These are phyloP conservation scores for Dissostichus mawsoni DNA, from an alignment of 2,113 vertebrate genomes.

Conservation along the genomic window DNA sequence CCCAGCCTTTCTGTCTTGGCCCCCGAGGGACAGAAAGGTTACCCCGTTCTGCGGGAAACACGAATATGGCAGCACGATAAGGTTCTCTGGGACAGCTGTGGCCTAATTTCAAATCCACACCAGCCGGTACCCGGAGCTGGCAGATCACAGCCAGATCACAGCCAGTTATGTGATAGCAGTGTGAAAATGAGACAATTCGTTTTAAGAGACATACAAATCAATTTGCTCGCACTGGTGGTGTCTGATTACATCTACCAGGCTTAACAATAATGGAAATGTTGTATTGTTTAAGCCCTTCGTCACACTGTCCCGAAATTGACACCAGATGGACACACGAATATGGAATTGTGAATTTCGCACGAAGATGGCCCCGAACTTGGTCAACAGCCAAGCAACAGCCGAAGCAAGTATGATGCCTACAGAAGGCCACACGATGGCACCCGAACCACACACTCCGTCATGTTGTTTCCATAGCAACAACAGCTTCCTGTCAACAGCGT, in stretches of 20 bases:
- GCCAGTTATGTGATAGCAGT: constrained; percentile 75
- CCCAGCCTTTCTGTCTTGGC: constrained; percentile 55
- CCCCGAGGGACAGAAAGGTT: constrained; percentile 73
- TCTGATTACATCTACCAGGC: constrained; percentile 16
- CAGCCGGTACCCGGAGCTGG: constrained; percentile 62
- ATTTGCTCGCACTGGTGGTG: constrained; percentile 37
- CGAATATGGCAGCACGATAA: constrained; percentile 62
- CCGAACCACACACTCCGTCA: no score
- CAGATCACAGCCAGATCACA: constrained; percentile 68
- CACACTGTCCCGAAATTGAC: no score
- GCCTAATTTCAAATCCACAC: constrained; percentile 77
- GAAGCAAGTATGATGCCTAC: no score
- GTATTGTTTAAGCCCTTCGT: background rate
- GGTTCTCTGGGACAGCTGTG: constrained; percentile 78
- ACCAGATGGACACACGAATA: no score
- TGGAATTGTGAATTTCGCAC: no score
- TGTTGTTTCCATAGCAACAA: no score
- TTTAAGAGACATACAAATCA: constrained; percentile 70
- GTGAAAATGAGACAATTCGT: constrained; percentile 76
- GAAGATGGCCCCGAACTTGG: no score
- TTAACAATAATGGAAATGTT: background rate
- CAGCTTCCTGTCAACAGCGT: no score
- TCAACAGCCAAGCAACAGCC: no score
- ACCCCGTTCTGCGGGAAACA: constrained; percentile 76
- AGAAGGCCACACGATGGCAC: no score